Evolutionary conservation across 2,797 vertebrate species (phyloP).

Genomic region (Martes flavigula): DNA sequence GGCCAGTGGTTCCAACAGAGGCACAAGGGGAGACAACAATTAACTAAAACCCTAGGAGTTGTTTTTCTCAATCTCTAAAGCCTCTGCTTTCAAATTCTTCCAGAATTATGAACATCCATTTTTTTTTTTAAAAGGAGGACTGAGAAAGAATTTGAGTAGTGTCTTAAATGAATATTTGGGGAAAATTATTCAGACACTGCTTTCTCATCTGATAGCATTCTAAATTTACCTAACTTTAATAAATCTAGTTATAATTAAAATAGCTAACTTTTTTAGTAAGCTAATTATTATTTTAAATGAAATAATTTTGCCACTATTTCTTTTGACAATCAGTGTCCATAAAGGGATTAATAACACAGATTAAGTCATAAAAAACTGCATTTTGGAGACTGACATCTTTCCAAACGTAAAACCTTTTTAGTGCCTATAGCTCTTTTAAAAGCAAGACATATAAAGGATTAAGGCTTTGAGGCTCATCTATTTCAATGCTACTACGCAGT

Average conservation of each 20-base stretch:
- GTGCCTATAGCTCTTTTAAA: background rate
- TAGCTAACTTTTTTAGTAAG: background rate
- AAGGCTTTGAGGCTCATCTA: background rate
- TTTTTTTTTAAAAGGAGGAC: background rate
- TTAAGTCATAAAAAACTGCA: background rate
- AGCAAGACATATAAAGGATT: background rate
- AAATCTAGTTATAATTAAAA: background rate
- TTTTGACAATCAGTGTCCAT: background rate
- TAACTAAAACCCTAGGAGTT: background rate
- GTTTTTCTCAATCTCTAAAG: background rate
- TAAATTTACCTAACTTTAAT: constrained; percentile 39
- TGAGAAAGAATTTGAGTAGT: background rate
- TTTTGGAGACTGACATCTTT: background rate
- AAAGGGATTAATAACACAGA: background rate
- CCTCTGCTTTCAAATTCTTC: background rate
- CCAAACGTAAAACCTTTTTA: background rate
- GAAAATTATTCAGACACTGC: constrained; percentile 11
- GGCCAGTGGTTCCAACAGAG: background rate
- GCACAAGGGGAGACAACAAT: background rate
- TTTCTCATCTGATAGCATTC: constrained; percentile 30
- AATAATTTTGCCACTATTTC: background rate
- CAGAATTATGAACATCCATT: constrained; percentile 15
- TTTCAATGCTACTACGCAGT: background rate
- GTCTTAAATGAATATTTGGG: background rate
- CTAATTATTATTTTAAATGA: constrained; percentile 21